These are phyloP conservation scores for Himalopsyche phryganea DNA, from an alignment of 1,140 invertebrate genomes.

Conservation along the genomic window DNA sequence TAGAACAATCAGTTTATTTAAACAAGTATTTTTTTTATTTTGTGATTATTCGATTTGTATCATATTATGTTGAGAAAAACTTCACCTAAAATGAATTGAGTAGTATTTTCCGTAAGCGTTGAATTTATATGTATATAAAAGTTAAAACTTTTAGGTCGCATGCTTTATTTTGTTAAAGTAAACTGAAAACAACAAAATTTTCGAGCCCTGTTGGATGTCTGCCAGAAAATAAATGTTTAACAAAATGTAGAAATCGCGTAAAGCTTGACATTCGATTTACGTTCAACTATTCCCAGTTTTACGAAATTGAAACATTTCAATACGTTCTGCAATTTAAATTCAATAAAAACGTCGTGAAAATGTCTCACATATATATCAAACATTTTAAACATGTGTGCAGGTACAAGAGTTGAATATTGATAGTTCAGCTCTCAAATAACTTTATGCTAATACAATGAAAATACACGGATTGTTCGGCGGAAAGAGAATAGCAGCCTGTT, in stretches of 20 bases:
- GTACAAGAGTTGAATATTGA: conserved; percentile 1
- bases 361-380: conserved; percentile 24
- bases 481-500: background rate
- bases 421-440: background rate
- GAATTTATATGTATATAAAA: no score
- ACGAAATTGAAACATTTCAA: conserved; percentile 10
- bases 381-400: conserved; percentile 8
- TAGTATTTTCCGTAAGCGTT: no score
- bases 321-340: conserved; percentile 14
- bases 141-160: no score
- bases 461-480: background rate
- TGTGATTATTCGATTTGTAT: no score
- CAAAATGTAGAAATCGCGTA: background rate
- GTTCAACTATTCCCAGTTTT: background rate
- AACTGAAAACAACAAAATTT: background rate
- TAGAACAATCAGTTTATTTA: no score
- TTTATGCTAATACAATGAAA: background rate
- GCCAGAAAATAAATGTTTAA: background rate
- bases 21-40: no score
- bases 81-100: no score
- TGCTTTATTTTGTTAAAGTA: no score
- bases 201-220: background rate
- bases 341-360: conserved; percentile 20
- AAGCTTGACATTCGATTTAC: conserved; percentile 3
- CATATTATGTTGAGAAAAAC: no score